Conservation (phyloP, 2,113 vertebrate species). For the Regulus satrapa region DNA sequence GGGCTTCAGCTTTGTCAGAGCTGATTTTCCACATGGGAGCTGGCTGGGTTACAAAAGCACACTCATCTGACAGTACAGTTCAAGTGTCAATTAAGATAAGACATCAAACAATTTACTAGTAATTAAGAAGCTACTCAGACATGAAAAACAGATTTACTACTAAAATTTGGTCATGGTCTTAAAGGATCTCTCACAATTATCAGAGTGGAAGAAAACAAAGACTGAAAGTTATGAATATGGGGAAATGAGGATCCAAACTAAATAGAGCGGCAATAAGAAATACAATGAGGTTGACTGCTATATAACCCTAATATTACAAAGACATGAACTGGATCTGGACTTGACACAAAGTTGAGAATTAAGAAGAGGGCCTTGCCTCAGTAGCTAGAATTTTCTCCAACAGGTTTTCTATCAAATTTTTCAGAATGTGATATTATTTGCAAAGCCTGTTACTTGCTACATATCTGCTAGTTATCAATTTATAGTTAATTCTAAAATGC, state of each 20-base stretch:
- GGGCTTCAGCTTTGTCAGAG: not conserved
- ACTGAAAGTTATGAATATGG: not conserved
- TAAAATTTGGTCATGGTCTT: slow-evolving; percentile 1
- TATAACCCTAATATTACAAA: not conserved
- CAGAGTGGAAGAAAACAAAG: not conserved
- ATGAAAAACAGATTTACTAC: not conserved
- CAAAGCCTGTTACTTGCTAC: not conserved
- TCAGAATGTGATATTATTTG: not conserved
- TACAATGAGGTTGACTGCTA: not conserved
- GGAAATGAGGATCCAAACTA: not conserved
- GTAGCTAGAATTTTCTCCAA: not conserved
- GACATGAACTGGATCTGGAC: not conserved
- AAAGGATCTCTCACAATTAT: not conserved
- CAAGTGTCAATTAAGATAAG: slow-evolving; percentile 38
- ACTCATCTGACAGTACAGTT: slow-evolving; percentile 34
- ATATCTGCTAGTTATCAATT: not conserved
- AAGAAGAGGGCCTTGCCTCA: not conserved
- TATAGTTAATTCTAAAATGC: not conserved
- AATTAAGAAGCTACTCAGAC: slow-evolving; percentile 19
- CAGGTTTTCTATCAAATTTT: not conserved
- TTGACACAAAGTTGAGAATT: not conserved
- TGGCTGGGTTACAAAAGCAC: slow-evolving; percentile 26
- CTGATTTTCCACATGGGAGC: not conserved
- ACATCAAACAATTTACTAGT: slow-evolving; percentile 13
- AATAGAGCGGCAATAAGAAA: not conserved